These are phyloP conservation scores for Morbakka virulenta DNA, from an alignment of 30 jellyfish, hydroid and myxozoan genomes.

Conservation along the genomic window DNA sequence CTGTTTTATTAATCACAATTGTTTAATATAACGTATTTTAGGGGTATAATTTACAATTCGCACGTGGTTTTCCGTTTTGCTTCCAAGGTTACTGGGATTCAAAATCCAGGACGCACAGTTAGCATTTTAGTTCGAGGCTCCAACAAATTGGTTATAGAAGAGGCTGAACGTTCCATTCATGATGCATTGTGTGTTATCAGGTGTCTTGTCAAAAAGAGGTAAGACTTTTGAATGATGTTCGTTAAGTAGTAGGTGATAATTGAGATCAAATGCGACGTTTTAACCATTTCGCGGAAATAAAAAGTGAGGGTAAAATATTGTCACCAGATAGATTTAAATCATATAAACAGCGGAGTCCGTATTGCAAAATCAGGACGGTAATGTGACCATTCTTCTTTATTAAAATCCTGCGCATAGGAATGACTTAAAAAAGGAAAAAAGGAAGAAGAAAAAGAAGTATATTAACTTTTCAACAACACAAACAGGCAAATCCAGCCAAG, in stretches of 20 bases:
- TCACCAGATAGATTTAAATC: neutral
- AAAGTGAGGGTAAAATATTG: neutral
- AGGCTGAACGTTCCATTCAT: conserved; percentile 98
- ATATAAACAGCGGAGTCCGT: neutral
- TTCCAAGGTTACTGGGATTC: conserved; percentile 98
- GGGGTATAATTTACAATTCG: neutral
- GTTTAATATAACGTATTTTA: neutral
- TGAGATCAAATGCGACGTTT: too few relatives aligned
- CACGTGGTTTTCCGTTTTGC: too few relatives aligned
- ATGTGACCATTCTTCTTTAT: too few relatives aligned
- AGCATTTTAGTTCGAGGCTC: conserved; percentile 95
- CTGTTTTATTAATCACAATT: neutral
- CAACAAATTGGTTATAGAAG: conserved; percentile 91
- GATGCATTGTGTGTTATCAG: conserved; percentile 98
- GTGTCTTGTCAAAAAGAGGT: conserved; percentile 96
- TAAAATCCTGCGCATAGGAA: too few relatives aligned
- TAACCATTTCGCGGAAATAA: neutral
- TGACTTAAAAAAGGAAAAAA: too few relatives aligned
- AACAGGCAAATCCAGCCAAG: too few relatives aligned
- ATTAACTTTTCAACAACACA: too few relatives aligned
- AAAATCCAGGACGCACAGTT: conserved; percentile 92
- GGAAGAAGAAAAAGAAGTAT: too few relatives aligned
- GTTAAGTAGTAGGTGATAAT: neutral
- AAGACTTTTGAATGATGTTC: neutral
- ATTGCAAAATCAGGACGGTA: neutral